Percentiles rank a stretch among this genome's conserved stretches.
phyloP scores from a whole-genome alignment of 2,113 vertebrate genomes.

The Nesogale talazaci region DNA sequence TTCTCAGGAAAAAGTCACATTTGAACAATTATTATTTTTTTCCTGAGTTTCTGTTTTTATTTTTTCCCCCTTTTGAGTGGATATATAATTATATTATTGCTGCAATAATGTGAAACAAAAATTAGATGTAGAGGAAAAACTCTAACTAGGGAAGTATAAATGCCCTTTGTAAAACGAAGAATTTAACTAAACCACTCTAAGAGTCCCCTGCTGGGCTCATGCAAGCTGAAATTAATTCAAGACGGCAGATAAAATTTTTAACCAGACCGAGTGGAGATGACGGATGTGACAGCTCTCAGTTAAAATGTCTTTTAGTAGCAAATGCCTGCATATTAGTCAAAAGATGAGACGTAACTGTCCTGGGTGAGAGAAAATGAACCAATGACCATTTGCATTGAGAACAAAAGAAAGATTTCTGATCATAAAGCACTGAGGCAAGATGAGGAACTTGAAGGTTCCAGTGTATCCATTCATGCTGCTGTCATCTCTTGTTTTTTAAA shows the following conservation, averaged over 20 bases:
- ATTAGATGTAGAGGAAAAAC: slow-evolving; percentile 81
- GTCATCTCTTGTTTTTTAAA: not conserved
- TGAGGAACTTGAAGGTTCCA: slow-evolving; percentile 29
- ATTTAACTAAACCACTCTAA: slow-evolving; percentile 88
- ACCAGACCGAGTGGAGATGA: slow-evolving; percentile 89
- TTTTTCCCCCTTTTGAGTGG: slow-evolving; percentile 51
- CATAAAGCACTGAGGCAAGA: slow-evolving; percentile 44
- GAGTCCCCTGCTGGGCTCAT: slow-evolving; percentile 90
- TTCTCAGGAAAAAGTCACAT: slow-evolving; percentile 76
- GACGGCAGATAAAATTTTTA: slow-evolving; percentile 91
- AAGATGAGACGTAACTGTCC: slow-evolving; percentile 89
- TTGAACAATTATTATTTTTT: slow-evolving; percentile 71
- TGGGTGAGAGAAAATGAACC: slow-evolving; percentile 86
- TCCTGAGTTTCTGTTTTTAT: slow-evolving; percentile 45
- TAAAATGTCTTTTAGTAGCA: slow-evolving; percentile 91
- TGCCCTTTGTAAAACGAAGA: slow-evolving; percentile 85
- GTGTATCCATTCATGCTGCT: slow-evolving; percentile 14
- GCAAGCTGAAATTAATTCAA: slow-evolving; percentile 92
- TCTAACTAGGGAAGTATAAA: slow-evolving; percentile 82
- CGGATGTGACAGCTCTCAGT: slow-evolving; percentile 91
- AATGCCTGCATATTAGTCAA: slow-evolving; percentile 90
- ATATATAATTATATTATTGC: slow-evolving; percentile 84
- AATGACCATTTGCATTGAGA: slow-evolving; percentile 88
- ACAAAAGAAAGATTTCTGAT: slow-evolving; percentile 87
- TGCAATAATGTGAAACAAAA: slow-evolving; percentile 85